Percentiles rank a stretch among this genome's conserved stretches.
phyloP scores from a whole-genome alignment of 2,888 invertebrate genomes.

The Neoaliturus tenellus region DNA sequence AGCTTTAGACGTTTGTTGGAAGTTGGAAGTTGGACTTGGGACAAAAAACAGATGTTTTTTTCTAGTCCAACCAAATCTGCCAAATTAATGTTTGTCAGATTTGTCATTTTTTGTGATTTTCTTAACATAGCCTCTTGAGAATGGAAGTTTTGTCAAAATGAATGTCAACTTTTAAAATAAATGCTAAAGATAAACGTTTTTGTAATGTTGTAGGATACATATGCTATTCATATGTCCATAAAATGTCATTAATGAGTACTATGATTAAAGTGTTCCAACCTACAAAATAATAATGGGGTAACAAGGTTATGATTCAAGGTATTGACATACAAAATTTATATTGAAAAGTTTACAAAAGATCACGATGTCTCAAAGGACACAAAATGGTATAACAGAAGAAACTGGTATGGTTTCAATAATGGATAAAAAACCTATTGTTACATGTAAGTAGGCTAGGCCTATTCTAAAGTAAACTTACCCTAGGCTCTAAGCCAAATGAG shows the following conservation, averaged over 20 bases:
- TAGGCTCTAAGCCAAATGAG: too few species aligned
- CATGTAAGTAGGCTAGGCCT: conserved; percentile 77
- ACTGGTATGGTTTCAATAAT: conserved; percentile 73
- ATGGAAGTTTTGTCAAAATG: neutral
- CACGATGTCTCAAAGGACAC: conserved; percentile 9
- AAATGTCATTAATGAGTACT: neutral
- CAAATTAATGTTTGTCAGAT: neutral
- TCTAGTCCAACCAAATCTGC: neutral
- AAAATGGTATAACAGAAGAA: conserved; percentile 60
- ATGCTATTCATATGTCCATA: too few species aligned
- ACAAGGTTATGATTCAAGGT: neutral
- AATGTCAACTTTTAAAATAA: neutral
- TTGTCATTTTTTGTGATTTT: too few species aligned
- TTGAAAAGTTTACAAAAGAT: neutral
- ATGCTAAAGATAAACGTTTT: neutral
- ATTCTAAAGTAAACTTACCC: too few species aligned
- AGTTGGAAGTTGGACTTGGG: neutral
- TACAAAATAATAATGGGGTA: neutral
- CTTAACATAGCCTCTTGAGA: neutral
- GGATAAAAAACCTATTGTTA: conserved; percentile 84
- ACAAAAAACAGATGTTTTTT: neutral
- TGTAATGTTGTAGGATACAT: too few species aligned
- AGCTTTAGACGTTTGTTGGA: neutral
- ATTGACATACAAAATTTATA: neutral
- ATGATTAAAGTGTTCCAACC: neutral